Base-by-base conservation (phyloP, 2,113 vertebrate genomes). In the Brachypodius melanocephalos region DNA sequence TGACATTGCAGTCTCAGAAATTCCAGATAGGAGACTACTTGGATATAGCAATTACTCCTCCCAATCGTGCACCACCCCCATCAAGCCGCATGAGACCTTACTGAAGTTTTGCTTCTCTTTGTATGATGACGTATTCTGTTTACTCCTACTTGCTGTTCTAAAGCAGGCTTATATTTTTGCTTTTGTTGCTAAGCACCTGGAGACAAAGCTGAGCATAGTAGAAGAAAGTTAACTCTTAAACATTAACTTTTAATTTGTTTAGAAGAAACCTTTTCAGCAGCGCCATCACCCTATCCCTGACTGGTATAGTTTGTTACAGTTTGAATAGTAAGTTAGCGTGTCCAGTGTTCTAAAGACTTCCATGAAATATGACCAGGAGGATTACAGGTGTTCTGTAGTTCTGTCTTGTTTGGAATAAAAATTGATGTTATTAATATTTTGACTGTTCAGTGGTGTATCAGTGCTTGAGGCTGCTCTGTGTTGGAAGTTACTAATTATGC, bases 1-100 rank as follows among this genome's bases (percentile, higher is more conserved):
- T 99, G 99, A 99, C 99, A 0, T 63, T 99, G 96, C 99, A 99
- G 97, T 99, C 99, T 9, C 99, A 99, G 96, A 99, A 99, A 72
- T 99, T 99, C 97, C 99, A 99, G 95, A 99, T 99, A 36, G 99
- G 99, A 88, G 99, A 99, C 97, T 99, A 99, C 80, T 95, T 99
- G 95, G 99, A 99, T 83, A 99, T 99, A 88, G 99, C 99, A 5
- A 99, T 99, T 52, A 99, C 99, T 2, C 99, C 99, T 22, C 99
- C 99, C 0, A 99, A 99, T 80, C 98, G 99, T 24, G 99, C 98
- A 8, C 99, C 99, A 0, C 99, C 99, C 16, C 94, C 98, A 3
- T 98, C 97, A 11, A 97, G 98, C 81, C 99, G 99, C 92, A 99
- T 99, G 99, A 98, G 99, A 94, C 99, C 99, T 0, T 99, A 99